Conservation (phyloP, 2,113 vertebrate species). For the Hypocryptadius cinnamomeus region DNA sequence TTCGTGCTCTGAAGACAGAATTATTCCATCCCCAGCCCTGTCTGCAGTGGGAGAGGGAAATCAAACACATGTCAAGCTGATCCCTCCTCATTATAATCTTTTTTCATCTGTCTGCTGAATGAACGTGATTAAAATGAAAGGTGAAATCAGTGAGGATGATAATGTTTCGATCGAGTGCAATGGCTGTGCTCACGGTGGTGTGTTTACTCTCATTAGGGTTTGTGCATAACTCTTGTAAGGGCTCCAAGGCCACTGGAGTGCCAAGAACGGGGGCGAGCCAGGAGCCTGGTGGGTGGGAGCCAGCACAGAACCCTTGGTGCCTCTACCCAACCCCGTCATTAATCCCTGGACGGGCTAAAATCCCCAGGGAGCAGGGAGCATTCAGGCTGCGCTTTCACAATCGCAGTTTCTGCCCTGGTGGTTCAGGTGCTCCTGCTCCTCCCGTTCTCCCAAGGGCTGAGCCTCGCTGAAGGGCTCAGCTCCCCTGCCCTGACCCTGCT, state of each 20-base stretch:
- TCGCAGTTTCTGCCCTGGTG: not conserved
- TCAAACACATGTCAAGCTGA: not conserved
- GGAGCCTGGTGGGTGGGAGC: not conserved
- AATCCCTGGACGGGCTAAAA: not conserved
- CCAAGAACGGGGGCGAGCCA: not conserved
- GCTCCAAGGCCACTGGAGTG: not conserved
- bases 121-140: not conserved
- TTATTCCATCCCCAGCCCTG: not conserved
- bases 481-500: not conserved
- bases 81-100: not conserved
- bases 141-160: not conserved
- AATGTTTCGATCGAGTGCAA: not conserved
- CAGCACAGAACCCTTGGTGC: not conserved
- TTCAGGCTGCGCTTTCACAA: not conserved
- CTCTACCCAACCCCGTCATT: not conserved
- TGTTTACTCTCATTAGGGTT: constrained; percentile 2
- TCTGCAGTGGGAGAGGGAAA: not conserved
- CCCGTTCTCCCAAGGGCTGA: not conserved
- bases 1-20: not conserved
- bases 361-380: accelerated
- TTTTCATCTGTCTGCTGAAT: not conserved
- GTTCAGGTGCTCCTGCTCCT: not conserved
- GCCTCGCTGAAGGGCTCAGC: not conserved
- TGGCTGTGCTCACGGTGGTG: not conserved
- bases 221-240: not conserved